phyloP scores from a whole-genome alignment of 2,113 vertebrate genomes.

The Oenanthe melanoleuca region DNA sequence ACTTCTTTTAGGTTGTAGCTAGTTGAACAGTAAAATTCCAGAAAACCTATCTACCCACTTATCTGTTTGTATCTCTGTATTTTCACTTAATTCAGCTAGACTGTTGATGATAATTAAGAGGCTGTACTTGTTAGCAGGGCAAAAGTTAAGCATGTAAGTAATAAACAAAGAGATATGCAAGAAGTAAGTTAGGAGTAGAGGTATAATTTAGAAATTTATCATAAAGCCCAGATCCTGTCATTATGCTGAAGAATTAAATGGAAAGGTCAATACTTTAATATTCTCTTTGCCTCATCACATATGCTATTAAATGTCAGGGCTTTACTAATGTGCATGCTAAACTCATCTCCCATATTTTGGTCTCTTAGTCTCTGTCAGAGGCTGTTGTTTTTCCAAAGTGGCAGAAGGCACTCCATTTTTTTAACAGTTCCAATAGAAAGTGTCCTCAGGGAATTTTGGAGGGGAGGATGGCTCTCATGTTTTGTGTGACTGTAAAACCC shows the following conservation, averaged over 20 bases:
- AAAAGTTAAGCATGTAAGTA: constrained; percentile 10
- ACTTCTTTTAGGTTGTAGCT: background rate
- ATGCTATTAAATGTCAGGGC: constrained; percentile 29
- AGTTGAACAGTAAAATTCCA: background rate
- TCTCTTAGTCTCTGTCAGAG: background rate
- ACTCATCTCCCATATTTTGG: background rate
- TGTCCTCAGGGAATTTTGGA: background rate
- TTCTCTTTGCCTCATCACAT: constrained; percentile 12
- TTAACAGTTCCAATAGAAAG: background rate
- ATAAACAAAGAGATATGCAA: background rate
- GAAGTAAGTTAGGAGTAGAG: background rate
- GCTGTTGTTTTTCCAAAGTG: background rate
- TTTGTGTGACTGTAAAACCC: background rate
- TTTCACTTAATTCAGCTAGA: background rate
- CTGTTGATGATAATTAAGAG: background rate
- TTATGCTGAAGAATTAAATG: background rate
- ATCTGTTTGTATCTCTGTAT: background rate
- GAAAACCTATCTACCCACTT: background rate
- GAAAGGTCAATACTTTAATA: constrained; percentile 44
- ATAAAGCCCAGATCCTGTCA: background rate
- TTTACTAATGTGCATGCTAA: background rate
- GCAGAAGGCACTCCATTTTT: background rate
- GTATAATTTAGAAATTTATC: background rate
- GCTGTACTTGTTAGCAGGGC: background rate
- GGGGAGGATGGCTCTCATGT: background rate